Percentiles rank a stretch among this genome's conserved stretches.
phyloP scores from a whole-genome alignment of 2,113 vertebrate species.

The Sakesphorus luctuosus region DNA sequence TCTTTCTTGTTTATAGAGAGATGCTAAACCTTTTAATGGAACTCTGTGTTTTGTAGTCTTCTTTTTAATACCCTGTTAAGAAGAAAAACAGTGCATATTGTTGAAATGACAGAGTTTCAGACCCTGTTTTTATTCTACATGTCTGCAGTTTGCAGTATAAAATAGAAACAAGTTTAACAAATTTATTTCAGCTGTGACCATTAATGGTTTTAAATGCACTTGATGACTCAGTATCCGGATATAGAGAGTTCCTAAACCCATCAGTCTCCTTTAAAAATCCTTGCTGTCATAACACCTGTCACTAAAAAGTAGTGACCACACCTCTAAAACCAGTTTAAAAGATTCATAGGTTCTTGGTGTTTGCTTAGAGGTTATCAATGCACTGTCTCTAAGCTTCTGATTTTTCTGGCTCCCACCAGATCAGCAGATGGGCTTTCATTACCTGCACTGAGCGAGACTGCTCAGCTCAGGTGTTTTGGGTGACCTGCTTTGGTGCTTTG shows the following conservation, averaged over 20 bases:
- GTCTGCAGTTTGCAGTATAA: background rate
- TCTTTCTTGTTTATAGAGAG: background rate
- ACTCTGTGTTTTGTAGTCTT: background rate
- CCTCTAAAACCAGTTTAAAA: background rate
- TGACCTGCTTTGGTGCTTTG: background rate
- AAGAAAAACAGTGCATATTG: background rate
- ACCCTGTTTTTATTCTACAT: background rate
- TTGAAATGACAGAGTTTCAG: background rate
- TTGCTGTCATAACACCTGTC: background rate
- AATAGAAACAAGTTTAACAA: background rate
- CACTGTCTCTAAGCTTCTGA: background rate
- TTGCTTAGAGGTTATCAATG: background rate
- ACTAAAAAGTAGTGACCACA: background rate
- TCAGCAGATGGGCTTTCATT: background rate
- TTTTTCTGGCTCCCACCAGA: background rate
- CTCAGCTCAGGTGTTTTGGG: background rate
- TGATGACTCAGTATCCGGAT: background rate
- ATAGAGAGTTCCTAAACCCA: background rate
- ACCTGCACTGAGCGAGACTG: rapidly evolving
- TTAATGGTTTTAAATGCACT: background rate
- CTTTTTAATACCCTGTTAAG: background rate
- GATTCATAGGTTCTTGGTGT: background rate
- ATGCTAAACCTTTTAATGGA: background rate
- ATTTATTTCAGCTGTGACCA: background rate
- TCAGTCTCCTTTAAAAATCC: background rate